phyloP scores from a whole-genome alignment of 2,888 invertebrate species.

The Drosophila vallismaia region DNA sequence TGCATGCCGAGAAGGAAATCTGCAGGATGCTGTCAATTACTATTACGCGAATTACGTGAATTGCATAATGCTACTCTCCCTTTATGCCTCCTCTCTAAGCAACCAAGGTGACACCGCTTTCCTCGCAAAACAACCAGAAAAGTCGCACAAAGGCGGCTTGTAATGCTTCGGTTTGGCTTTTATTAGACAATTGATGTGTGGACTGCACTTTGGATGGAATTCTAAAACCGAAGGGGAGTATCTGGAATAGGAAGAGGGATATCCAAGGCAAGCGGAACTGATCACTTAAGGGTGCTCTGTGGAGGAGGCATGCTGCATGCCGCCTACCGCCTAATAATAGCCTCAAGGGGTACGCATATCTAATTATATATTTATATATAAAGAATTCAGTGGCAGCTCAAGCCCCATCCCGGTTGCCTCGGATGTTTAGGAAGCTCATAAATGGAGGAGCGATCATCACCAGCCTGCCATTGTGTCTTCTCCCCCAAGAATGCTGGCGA shows the following conservation, averaged over 20 bases:
- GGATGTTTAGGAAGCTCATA: conserved; percentile 50
- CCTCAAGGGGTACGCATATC: conserved; percentile 57
- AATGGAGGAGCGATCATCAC: conserved; percentile 59
- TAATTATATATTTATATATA: conserved; percentile 53
- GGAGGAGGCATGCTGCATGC: conserved; percentile 1
- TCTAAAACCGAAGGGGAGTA: conserved; percentile 5
- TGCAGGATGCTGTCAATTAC: conserved; percentile 69
- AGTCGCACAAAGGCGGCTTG: conserved; percentile 21
- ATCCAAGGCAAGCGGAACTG: conserved; percentile 67
- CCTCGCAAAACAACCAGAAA: conserved; percentile 18
- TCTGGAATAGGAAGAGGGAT: conserved; percentile 8
- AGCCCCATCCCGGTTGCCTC: conserved; percentile 23
- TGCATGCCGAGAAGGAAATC: conserved; percentile 36
- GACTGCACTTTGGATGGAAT: conserved; percentile 52
- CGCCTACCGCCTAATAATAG: conserved; percentile 59
- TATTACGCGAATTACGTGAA: conserved; percentile 52
- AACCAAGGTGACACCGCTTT: conserved; percentile 56
- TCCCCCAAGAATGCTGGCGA: conserved; percentile 22
- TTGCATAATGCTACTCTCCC: conserved; percentile 36
- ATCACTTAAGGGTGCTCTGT: conserved; percentile 63
- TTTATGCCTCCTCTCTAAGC: background rate
- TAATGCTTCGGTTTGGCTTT: conserved; percentile 7
- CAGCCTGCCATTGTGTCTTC: conserved; percentile 21
- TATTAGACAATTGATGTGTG: conserved; percentile 70
- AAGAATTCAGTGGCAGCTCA: conserved; percentile 47